Percentiles rank a stretch among this genome's conserved stretches.
These are phyloP conservation scores for Acronicta alni DNA, from an alignment of 2,888 invertebrate genomes.

Conservation along the genomic window DNA sequence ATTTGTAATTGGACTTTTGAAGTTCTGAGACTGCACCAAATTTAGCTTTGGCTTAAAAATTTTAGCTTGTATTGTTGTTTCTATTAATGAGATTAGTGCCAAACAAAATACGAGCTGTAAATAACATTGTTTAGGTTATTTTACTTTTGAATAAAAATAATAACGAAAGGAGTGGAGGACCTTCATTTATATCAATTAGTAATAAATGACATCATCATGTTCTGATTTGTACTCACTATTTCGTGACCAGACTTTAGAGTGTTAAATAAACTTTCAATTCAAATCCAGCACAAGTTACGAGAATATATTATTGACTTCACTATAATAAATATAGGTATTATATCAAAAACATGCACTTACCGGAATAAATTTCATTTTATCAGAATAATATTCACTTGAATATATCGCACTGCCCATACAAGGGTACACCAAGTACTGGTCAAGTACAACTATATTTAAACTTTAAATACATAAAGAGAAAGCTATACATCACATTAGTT, in stretches of 20 bases:
- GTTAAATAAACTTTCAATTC: too few relatives aligned
- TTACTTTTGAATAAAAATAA: too few relatives aligned
- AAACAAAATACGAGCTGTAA: conserved; percentile 40
- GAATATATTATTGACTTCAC: neutral
- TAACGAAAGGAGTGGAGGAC: too few relatives aligned
- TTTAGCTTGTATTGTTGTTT: conserved; percentile 10
- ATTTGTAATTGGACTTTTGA: neutral
- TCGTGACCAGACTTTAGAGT: too few relatives aligned
- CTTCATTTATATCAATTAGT: too few relatives aligned
- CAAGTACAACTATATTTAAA: conserved; percentile 32
- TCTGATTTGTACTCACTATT: too few relatives aligned
- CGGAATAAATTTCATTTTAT: conserved; percentile 37
- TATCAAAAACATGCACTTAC: conserved; percentile 32
- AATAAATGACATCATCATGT: too few relatives aligned
- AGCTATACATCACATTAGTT: conserved; percentile 29
- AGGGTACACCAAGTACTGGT: conserved; percentile 33
- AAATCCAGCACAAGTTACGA: neutral
- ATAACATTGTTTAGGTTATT: neutral
- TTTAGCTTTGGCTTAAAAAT: conserved; percentile 30
- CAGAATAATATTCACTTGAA: conserved; percentile 2
- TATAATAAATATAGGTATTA: neutral
- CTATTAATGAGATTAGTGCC: conserved; percentile 5
- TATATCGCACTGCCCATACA: conserved; percentile 15
- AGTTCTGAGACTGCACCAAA: neutral
- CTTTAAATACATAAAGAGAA: conserved; percentile 40